A percentile compares a stretch with the other conserved stretches of the same genome.
Evolutionary conservation across 64 coral and sea anemone genomes (phyloP).

Genomic region (Cladopsammia gracilis): DNA sequence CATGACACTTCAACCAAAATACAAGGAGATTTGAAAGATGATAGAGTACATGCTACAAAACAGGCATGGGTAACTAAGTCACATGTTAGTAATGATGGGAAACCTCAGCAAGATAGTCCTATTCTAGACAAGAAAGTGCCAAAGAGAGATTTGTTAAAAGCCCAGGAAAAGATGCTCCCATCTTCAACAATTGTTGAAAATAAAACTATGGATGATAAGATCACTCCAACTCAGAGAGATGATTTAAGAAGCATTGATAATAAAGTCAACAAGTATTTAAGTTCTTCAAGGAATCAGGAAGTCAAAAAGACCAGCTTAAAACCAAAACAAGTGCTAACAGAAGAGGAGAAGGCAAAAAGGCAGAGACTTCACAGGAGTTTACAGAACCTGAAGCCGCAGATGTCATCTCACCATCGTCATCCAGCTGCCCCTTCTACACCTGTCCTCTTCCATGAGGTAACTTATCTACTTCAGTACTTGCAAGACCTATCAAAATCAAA

Average conservation of each 20-base stretch:
- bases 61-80: constrained; percentile 6
- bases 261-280: constrained; percentile 2
- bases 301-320: constrained; percentile 21
- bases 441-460: constrained; percentile 85
- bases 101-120: background rate
- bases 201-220: background rate
- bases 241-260: constrained; percentile 6
- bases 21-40: background rate
- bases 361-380: constrained; percentile 77
- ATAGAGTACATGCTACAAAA: background rate
- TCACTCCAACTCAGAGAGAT: background rate
- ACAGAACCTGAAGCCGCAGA: constrained; percentile 74
- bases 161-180: background rate
- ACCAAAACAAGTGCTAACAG: constrained; percentile 40
- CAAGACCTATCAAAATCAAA: no score
- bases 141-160: background rate
- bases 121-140: background rate
- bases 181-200: background rate
- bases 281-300: background rate
- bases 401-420: constrained; percentile 28
- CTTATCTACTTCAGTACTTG: background rate
- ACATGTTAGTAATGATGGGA: background rate
- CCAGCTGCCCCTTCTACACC: constrained; percentile 71
- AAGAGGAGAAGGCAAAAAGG: constrained; percentile 78
- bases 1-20: background rate